phyloP scores from a whole-genome alignment of 2,888 invertebrate genomes.

The Pollenia labialis region DNA sequence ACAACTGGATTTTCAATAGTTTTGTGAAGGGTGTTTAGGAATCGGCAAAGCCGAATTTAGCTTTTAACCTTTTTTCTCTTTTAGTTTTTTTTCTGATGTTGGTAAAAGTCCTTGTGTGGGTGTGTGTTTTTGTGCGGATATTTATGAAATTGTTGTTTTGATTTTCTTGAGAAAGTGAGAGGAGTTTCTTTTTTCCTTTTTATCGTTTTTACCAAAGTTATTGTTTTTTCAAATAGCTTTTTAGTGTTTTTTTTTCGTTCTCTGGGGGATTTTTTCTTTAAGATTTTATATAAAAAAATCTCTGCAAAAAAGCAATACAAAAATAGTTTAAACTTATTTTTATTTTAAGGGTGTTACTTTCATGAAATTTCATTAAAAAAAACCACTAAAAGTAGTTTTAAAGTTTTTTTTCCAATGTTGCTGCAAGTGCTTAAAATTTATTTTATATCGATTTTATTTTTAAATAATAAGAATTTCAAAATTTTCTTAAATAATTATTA shows the following conservation, averaged over 20 bases:
- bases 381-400: too few species aligned
- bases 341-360: neutral
- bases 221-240: conserved; percentile 40
- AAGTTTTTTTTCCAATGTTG: too few species aligned
- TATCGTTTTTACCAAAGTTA: conserved; percentile 12
- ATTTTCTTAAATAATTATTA: too few species aligned
- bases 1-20: too few species aligned
- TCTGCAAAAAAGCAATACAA: neutral
- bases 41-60: too few species aligned
- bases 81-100: neutral
- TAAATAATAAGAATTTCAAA: too few species aligned
- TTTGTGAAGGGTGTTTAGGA: too few species aligned
- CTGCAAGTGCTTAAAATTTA: too few species aligned
- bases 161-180: neutral
- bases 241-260: neutral
- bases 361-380: neutral
- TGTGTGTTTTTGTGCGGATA: neutral
- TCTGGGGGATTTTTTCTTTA: neutral
- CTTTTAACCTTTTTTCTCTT: neutral
- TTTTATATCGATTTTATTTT: too few species aligned
- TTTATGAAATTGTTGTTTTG: neutral
- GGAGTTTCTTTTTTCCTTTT: conserved; percentile 24
- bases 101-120: neutral
- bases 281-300: neutral
- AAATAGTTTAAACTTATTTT: conserved; percentile 2